phyloP scores from a whole-genome alignment of 2,888 invertebrate genomes.

The Atherix ibis region DNA sequence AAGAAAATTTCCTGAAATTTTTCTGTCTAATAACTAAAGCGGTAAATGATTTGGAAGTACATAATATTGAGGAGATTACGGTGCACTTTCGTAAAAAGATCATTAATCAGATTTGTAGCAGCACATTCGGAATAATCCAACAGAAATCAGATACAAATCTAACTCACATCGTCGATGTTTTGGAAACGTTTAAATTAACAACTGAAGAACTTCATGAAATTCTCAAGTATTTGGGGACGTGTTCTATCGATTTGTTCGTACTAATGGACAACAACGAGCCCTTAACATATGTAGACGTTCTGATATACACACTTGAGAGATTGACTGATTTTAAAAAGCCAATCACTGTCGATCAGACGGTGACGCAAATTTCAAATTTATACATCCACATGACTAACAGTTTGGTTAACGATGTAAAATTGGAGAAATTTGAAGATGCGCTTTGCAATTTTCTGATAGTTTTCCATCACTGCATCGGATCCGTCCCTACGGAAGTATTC shows the following conservation, averaged over 20 bases:
- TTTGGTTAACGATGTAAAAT: constrained; percentile 31
- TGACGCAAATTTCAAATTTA: constrained; percentile 31
- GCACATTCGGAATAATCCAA: constrained; percentile 11
- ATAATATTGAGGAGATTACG: constrained; percentile 17
- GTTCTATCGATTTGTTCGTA: constrained; percentile 16
- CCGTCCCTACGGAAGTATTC: constrained; percentile 38
- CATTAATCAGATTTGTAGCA: constrained; percentile 21
- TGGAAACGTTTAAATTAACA: constrained; percentile 22
- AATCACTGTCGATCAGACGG: constrained; percentile 21
- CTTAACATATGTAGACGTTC: constrained; percentile 36
- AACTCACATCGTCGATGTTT: constrained; percentile 17
- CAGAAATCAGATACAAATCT: constrained; percentile 3
- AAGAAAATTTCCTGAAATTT: constrained; percentile 20
- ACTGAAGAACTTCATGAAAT: no score
- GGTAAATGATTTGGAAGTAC: constrained; percentile 15
- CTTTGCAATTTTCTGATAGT: constrained; percentile 40
- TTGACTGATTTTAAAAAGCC: constrained; percentile 28
- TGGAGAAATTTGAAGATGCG: constrained; percentile 38
- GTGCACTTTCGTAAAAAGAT: constrained; percentile 23
- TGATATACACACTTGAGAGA: constrained; percentile 35
- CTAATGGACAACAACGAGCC: constrained; percentile 18
- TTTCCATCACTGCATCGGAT: constrained; percentile 42
- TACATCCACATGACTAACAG: constrained; percentile 35
- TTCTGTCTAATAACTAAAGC: constrained; percentile 19
- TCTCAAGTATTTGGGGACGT: no score